phyloP scores from a whole-genome alignment of 2,113 vertebrate genomes.

The Dicentrarchus labrax region DNA sequence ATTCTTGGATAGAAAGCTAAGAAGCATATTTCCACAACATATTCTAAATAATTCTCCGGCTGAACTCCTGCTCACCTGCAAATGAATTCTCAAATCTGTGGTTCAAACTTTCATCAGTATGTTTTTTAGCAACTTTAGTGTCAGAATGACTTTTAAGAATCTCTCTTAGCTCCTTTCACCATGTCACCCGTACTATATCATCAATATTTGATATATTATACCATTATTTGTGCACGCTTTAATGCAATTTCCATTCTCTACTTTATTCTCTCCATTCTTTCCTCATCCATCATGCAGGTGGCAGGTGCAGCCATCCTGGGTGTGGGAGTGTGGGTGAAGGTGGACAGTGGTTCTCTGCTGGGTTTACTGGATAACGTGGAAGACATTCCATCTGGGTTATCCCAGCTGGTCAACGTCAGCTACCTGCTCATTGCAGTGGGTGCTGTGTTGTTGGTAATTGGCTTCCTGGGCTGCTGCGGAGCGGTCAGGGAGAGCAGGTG shows the following conservation, averaged over 20 bases:
- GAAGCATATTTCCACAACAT: no score
- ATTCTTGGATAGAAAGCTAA: no score
- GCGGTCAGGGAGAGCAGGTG: slow-evolving; percentile 84
- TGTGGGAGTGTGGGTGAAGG: slow-evolving; percentile 86
- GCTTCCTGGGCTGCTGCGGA: slow-evolving; percentile 88
- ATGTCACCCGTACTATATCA: background rate
- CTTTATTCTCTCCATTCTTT: background rate
- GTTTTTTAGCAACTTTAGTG: background rate
- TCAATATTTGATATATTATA: no score
- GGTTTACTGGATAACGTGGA: slow-evolving; percentile 65
- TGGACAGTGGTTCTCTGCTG: slow-evolving; percentile 83
- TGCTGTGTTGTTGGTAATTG: slow-evolving; percentile 80
- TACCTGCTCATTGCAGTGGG: slow-evolving; percentile 86
- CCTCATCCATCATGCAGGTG: slow-evolving; percentile 70
- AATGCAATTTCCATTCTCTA: background rate
- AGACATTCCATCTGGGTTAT: slow-evolving; percentile 31
- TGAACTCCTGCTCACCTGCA: background rate
- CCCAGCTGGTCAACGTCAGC: slow-evolving; percentile 78
- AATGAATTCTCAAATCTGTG: background rate
- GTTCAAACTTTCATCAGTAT: no score
- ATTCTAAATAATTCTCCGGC: no score
- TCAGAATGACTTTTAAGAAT: background rate
- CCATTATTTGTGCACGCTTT: background rate
- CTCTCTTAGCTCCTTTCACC: background rate
- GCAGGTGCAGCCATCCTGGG: slow-evolving; percentile 83